These are phyloP conservation scores for Cabera pusaria DNA, from an alignment of 2,888 invertebrate species.

Conservation along the genomic window DNA sequence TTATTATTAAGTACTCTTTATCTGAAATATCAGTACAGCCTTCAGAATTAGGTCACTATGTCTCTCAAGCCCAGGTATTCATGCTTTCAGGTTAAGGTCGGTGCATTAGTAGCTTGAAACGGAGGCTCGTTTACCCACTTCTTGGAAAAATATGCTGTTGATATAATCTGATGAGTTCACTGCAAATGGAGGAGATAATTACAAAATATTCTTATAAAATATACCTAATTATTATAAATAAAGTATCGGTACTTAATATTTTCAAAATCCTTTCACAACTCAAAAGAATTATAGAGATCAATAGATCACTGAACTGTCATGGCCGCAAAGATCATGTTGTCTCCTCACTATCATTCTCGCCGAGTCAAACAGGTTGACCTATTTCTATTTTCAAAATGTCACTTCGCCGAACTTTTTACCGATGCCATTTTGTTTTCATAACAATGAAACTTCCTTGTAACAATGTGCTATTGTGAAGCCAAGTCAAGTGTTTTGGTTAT, in stretches of 20 bases:
- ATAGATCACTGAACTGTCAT: slow-evolving; percentile 15
- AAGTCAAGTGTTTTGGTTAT: slow-evolving; percentile 13
- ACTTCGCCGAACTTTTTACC: slow-evolving; percentile 18
- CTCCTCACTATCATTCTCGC: slow-evolving; percentile 6
- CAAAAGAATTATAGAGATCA: no score
- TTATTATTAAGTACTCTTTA: no score
- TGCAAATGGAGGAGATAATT: no score
- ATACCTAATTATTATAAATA: no score
- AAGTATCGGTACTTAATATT: no score
- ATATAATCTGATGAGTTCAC: no score
- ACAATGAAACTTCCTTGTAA: slow-evolving; percentile 17
- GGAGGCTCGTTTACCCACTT: slow-evolving; percentile 2
- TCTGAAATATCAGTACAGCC: slow-evolving; percentile 13
- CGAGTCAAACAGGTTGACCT: slow-evolving; percentile 21
- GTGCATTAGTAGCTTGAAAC: slow-evolving; percentile 26
- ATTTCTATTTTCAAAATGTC: slow-evolving; percentile 24
- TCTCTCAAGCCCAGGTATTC: slow-evolving; percentile 18
- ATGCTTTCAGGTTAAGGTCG: slow-evolving; percentile 36
- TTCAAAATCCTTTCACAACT: no score
- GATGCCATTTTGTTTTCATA: slow-evolving; percentile 17
- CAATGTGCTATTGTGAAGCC: slow-evolving; percentile 17
- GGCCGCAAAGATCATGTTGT: slow-evolving; percentile 15
- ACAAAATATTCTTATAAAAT: no score
- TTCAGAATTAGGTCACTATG: slow-evolving; percentile 35
- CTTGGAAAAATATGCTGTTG: not conserved